phyloP scores from a whole-genome alignment of 1,140 invertebrate species.

The Goniozus legneri region DNA sequence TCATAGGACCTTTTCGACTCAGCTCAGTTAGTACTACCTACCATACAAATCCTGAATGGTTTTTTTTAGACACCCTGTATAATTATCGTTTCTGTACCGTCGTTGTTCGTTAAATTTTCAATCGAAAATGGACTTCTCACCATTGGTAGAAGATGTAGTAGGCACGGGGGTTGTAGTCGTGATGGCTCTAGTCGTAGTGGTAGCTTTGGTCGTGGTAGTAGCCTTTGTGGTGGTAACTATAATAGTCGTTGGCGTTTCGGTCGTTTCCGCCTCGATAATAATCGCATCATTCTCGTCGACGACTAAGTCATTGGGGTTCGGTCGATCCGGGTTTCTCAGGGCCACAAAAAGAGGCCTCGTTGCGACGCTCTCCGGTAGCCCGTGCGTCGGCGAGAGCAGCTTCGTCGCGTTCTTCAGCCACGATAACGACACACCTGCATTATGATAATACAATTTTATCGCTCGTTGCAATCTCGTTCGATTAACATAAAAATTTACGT shows the following conservation, averaged over 20 bases:
- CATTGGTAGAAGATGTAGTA: neutral
- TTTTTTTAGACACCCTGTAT: too few relatives aligned
- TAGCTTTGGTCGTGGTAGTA: neutral
- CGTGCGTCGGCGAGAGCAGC: constrained; percentile 29
- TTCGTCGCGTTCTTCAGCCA: constrained; percentile 47
- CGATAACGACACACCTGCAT: constrained; percentile 40
- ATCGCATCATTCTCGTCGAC: constrained; percentile 44
- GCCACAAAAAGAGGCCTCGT: constrained; percentile 31
- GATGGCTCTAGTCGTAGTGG: neutral
- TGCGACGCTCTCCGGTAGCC: constrained; percentile 38
- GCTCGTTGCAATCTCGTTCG: too few relatives aligned
- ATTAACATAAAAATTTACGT: too few relatives aligned
- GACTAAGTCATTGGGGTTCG: constrained; percentile 1
- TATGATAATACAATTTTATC: neutral
- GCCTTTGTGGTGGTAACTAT: neutral
- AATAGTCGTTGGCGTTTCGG: constrained; percentile 30
- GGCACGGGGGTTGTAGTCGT: neutral
- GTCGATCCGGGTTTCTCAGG: constrained; percentile 21
- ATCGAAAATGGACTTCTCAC: neutral
- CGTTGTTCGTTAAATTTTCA: neutral
- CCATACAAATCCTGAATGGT: too few relatives aligned
- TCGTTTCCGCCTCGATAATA: constrained; percentile 42
- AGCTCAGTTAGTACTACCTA: too few relatives aligned
- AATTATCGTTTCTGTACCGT: too few relatives aligned
- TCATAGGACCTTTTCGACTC: too few relatives aligned